Percentiles rank a stretch among this genome's conserved stretches.
phyloP scores from a whole-genome alignment of 1,140 invertebrate species.

The Trichonephila clavata region DNA sequence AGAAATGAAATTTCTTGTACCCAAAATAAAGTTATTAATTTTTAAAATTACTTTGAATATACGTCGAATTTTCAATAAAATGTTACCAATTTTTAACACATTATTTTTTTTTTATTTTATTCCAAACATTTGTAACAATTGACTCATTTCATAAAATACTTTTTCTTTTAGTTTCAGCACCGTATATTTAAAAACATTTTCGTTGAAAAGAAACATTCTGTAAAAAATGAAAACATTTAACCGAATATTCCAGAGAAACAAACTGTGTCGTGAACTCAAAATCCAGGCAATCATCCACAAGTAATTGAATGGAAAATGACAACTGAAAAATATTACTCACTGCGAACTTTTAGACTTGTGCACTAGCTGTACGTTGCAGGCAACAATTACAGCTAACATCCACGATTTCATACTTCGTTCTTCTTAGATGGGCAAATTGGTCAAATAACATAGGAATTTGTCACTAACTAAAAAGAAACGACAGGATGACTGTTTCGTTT shows the following conservation, averaged over 20 bases:
- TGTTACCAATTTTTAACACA: no score
- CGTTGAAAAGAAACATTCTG: neutral
- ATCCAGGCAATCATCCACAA: neutral
- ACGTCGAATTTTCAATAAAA: no score
- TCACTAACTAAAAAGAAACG: neutral
- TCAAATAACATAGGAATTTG: neutral
- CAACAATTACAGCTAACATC: constrained; percentile 76
- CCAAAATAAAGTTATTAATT: no score
- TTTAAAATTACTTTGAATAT: no score
- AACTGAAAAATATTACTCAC: constrained; percentile 47
- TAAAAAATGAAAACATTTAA: neutral
- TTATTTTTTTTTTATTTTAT: no score
- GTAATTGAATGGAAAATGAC: neutral
- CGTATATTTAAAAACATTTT: no score
- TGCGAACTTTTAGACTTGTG: constrained; percentile 70
- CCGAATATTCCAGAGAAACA: neutral
- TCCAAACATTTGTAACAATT: no score
- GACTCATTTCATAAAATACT: no score
- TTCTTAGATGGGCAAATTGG: neutral
- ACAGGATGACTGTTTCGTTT: constrained; percentile 13
- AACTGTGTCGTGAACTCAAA: neutral
- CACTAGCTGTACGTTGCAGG: constrained; percentile 73
- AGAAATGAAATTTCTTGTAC: no score
- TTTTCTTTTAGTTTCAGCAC: no score
- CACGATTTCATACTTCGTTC: constrained; percentile 70